Percentiles rank a stretch among this genome's conserved stretches.
phyloP scores from a whole-genome alignment of 1,140 invertebrate genomes.

The Bombus waltoni region DNA sequence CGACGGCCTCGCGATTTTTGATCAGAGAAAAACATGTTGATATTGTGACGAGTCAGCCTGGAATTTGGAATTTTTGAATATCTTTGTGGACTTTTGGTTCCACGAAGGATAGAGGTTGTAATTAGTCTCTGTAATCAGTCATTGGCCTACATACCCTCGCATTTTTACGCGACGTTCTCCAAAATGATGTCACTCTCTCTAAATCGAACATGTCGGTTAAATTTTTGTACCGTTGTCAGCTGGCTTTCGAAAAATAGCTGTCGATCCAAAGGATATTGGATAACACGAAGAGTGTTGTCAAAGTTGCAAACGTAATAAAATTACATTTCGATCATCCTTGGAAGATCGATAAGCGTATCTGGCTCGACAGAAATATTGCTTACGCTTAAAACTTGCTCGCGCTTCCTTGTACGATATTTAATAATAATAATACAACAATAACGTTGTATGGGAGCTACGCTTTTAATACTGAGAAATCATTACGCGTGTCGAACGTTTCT shows the following conservation, averaged over 20 bases:
- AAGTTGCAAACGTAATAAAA: neutral
- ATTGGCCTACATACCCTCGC: too few relatives aligned
- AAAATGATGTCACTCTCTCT: too few relatives aligned
- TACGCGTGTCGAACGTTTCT: constrained; percentile 1
- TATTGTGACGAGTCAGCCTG: neutral
- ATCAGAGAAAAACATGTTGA: neutral
- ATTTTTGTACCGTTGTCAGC: too few relatives aligned
- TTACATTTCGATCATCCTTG: neutral
- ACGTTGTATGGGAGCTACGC: neutral
- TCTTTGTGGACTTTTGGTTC: neutral
- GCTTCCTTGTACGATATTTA: neutral
- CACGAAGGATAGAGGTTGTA: neutral
- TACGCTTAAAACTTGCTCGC: neutral
- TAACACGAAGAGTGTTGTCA: too few relatives aligned
- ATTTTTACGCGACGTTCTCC: too few relatives aligned
- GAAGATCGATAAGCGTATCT: neutral
- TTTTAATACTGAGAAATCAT: constrained; percentile 1
- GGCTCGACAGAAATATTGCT: neutral
- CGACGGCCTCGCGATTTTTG: too few relatives aligned
- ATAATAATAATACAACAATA: neutral
- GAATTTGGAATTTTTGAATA: neutral
- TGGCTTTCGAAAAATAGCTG: too few relatives aligned
- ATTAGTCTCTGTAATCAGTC: too few relatives aligned
- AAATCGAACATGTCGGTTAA: too few relatives aligned
- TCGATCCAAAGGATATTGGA: too few relatives aligned